A percentile compares a stretch with the other conserved stretches of the same genome.
Evolutionary conservation across 2,888 invertebrate genomes (phyloP).

Genomic region (Microchrysa polita): DNA sequence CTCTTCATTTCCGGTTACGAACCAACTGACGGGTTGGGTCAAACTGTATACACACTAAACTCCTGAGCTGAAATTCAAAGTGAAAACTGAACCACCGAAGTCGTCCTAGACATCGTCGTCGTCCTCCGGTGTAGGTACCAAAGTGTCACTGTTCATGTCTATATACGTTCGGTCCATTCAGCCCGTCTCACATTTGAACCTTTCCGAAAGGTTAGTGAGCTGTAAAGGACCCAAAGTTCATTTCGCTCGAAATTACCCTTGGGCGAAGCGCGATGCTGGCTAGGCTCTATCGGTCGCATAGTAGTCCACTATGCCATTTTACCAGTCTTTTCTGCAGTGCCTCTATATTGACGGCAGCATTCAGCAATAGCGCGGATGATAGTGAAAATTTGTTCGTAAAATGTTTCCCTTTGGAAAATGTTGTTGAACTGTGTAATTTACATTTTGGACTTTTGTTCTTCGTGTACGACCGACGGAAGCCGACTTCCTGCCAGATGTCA

Average conservation of each 20-base stretch:
- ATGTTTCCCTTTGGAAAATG: constrained; percentile 19
- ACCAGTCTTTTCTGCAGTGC: not conserved
- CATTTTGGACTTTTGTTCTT: constrained; percentile 31
- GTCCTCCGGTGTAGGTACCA: too few species aligned
- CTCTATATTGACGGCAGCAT: not conserved
- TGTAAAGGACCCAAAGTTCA: constrained; percentile 32
- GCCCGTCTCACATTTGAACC: constrained; percentile 20
- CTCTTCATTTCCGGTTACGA: constrained; percentile 34
- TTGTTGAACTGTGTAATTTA: constrained; percentile 36
- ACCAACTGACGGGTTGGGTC: constrained; percentile 14
- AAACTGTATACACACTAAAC: too few species aligned
- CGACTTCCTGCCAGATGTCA: constrained; percentile 5
- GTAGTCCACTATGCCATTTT: too few species aligned
- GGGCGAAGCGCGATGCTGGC: not conserved
- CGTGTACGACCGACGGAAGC: constrained; percentile 13
- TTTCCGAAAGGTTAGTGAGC: constrained; percentile 33
- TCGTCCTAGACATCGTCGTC: too few species aligned
- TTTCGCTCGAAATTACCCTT: constrained; percentile 21
- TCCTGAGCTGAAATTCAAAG: not conserved
- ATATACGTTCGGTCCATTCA: not conserved
- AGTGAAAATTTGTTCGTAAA: too few species aligned
- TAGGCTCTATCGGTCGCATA: not conserved
- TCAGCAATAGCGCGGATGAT: too few species aligned
- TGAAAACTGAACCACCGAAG: not conserved
- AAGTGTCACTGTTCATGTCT: too few species aligned